Percentiles rank a stretch among this genome's conserved stretches.
Evolutionary conservation across 2,797 vertebrate genomes (phyloP).

Genomic region (Austrolebias charrua): DNA sequence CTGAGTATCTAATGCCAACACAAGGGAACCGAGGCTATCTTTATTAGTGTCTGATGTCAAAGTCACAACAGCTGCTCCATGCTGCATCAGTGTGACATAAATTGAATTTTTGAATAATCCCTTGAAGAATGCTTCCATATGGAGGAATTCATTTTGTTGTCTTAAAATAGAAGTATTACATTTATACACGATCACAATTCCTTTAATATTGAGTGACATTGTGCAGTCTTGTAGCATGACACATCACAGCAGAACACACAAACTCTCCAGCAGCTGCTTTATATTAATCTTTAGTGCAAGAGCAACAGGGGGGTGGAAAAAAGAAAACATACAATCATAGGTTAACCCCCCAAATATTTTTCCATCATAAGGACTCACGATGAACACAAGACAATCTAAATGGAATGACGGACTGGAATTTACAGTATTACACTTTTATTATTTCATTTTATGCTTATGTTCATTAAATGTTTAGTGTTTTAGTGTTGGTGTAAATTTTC

Average conservation of each 20-base stretch:
- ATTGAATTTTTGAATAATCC: slow-evolving; percentile 80
- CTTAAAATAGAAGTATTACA: slow-evolving; percentile 77
- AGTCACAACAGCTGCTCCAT: slow-evolving; percentile 78
- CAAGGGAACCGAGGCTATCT: slow-evolving; percentile 77
- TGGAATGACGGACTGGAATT: slow-evolving; percentile 10
- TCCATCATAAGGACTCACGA: slow-evolving; percentile 16
- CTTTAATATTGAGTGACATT: slow-evolving; percentile 72
- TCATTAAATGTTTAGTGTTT: too few species aligned
- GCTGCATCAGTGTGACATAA: slow-evolving; percentile 74
- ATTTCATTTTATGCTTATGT: too few species aligned
- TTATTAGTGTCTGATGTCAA: slow-evolving; percentile 81
- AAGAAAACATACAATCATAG: slow-evolving; percentile 35
- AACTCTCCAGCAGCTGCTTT: slow-evolving; percentile 68
- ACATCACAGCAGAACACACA: slow-evolving; percentile 64
- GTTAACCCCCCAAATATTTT: slow-evolving; percentile 24
- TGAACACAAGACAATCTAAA: slow-evolving; percentile 28
- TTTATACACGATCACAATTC: slow-evolving; percentile 62
- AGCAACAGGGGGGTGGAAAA: slow-evolving; percentile 43
- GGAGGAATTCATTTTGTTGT: slow-evolving; percentile 75
- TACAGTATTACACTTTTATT: too few species aligned
- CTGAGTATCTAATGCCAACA: slow-evolving; percentile 72
- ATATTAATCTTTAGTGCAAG: slow-evolving; percentile 36
- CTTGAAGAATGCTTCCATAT: slow-evolving; percentile 80
- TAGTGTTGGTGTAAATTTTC: too few species aligned
- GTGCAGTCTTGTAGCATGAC: slow-evolving; percentile 59